Percentiles rank a stretch among this genome's conserved stretches.
These are phyloP conservation scores for Ptychobarbus kaznakovi DNA, from an alignment of 2,797 vertebrate species.

Conservation along the genomic window DNA sequence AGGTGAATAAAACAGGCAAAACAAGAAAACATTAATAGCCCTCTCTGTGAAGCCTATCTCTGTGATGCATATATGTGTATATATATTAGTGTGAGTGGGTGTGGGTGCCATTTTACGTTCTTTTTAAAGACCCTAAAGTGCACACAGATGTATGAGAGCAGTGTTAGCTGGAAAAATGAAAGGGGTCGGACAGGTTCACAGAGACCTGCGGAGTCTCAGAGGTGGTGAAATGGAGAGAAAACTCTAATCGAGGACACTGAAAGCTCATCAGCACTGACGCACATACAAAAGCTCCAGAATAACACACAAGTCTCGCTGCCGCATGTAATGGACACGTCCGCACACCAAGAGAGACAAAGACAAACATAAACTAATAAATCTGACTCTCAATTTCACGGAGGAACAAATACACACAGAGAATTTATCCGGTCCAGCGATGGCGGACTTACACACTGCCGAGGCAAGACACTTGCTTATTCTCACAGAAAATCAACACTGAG, in stretches of 20 bases:
- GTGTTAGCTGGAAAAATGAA: slow-evolving; percentile 34
- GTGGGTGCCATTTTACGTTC: background rate
- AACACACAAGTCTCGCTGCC: slow-evolving; percentile 13
- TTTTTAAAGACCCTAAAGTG: slow-evolving; percentile 4
- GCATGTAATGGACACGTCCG: slow-evolving; percentile 13
- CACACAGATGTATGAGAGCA: slow-evolving; percentile 8
- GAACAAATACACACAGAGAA: slow-evolving; percentile 47
- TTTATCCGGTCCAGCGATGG: slow-evolving; percentile 43
- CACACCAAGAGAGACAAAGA: slow-evolving; percentile 40
- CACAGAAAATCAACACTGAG: slow-evolving; percentile 42
- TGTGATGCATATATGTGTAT: background rate
- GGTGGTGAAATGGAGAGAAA: slow-evolving; percentile 43
- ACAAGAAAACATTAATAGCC: slow-evolving; percentile 6
- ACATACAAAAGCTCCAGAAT: background rate
- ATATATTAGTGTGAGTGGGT: slow-evolving; percentile 2
- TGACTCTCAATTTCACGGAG: slow-evolving; percentile 49
- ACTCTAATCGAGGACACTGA: slow-evolving; percentile 31
- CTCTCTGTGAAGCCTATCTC: background rate
- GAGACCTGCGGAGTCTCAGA: slow-evolving; percentile 62
- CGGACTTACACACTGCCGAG: background rate
- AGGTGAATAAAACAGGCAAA: background rate
- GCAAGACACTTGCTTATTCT: slow-evolving; percentile 46
- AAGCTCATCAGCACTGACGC: slow-evolving; percentile 29
- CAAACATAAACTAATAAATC: slow-evolving; percentile 47
- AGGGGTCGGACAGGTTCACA: slow-evolving; percentile 14